Evolutionary conservation across 2,888 invertebrate species (phyloP).

Genomic region (Myopa testacea): DNA sequence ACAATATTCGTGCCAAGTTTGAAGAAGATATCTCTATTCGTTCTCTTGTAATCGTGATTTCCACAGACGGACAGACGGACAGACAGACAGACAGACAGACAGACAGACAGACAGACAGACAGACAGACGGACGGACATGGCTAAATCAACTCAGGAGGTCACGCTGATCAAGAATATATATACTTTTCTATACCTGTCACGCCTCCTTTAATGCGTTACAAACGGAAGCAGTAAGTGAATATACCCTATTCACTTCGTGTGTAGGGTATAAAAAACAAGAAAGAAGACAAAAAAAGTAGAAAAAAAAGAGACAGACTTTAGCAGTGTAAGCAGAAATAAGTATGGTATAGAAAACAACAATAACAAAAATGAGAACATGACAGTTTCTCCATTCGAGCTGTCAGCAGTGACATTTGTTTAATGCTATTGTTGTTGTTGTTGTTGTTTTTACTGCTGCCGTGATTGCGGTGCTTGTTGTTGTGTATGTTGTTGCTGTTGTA

Average conservation of each 20-base stretch:
- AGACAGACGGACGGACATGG: neutral
- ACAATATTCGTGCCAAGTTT: too few species aligned
- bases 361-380: neutral
- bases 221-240: too few species aligned
- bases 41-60: too few species aligned
- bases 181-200: too few species aligned
- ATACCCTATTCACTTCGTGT: too few species aligned
- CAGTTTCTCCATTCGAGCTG: neutral
- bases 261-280: neutral
- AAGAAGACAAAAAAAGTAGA: neutral
- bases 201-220: too few species aligned
- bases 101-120: neutral
- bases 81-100: too few species aligned
- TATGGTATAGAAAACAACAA: neutral
- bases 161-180: too few species aligned
- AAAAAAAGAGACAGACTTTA: neutral
- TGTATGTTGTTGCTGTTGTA: neutral
- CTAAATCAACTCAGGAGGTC: too few species aligned
- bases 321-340: too few species aligned
- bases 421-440: neutral
- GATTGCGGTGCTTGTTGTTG: neutral
- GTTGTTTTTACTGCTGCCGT: neutral
- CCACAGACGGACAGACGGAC: too few species aligned
- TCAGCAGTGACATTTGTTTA: conserved; percentile 10
- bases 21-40: too few species aligned